Conservation (phyloP, 2,888 invertebrate genomes). For the Plagodis dolabraria region DNA sequence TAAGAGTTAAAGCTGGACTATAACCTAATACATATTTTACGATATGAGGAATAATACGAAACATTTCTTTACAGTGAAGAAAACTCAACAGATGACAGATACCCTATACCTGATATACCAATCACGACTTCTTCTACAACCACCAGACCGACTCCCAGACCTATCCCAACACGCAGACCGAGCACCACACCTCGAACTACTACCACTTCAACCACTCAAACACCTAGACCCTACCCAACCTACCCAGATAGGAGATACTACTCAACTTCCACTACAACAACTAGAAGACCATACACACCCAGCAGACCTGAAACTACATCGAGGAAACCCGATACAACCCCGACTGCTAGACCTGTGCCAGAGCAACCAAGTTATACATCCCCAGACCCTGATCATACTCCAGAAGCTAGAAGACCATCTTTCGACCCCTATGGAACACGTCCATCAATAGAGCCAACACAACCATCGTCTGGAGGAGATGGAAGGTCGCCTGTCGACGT, state of each 20-base stretch:
- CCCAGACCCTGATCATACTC: constrained; percentile 18
- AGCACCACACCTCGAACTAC: constrained; percentile 19
- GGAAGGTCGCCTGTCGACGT: too few species aligned
- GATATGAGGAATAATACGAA: background rate
- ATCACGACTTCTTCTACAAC: constrained; percentile 43
- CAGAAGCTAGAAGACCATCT: constrained; percentile 31
- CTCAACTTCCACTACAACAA: constrained; percentile 25
- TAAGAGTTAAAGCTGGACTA: too few species aligned
- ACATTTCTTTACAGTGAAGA: constrained; percentile 52
- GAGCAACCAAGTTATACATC: constrained; percentile 17
- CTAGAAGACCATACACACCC: constrained; percentile 23
- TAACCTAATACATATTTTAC: too few species aligned
- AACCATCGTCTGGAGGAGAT: too few species aligned
- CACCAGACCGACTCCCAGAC: constrained; percentile 22
- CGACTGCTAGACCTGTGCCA: constrained; percentile 2
- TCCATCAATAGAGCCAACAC: constrained; percentile 22
- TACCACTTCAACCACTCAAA: constrained; percentile 26
- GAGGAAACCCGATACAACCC: constrained; percentile 25
- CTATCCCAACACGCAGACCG: constrained; percentile 18
- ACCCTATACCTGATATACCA: constrained; percentile 22
- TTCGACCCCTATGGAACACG: constrained; percentile 26
- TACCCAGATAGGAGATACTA: constrained; percentile 32
- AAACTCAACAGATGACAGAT: constrained; percentile 41
- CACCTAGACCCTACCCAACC: constrained; percentile 24
- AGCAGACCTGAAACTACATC: constrained; percentile 37